Conservation (phyloP, 2,113 vertebrate genomes). For the Alosa alosa region DNA sequence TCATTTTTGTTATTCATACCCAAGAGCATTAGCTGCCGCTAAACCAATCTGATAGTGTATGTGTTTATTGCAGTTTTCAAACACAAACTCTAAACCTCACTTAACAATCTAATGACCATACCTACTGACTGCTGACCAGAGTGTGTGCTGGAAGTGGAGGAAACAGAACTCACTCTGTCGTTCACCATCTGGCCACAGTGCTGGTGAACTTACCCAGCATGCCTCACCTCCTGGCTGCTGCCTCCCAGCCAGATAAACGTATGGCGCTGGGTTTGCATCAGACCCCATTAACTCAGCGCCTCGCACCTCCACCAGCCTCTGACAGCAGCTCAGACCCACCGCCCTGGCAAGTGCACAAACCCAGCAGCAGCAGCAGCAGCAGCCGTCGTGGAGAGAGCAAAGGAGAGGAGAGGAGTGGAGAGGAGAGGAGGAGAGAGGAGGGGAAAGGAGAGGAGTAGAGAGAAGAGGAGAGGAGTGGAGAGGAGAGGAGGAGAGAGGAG, state of each 20-base stretch:
- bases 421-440: background rate
- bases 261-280: constrained; percentile 1
- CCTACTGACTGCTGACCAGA: background rate
- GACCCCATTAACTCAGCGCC: background rate
- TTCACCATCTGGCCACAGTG: background rate
- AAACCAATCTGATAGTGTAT: background rate
- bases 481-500: too few relatives aligned
- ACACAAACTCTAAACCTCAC: background rate
- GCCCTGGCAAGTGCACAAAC: background rate
- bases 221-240: background rate
- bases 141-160: background rate
- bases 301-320: background rate
- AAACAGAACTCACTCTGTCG: background rate
- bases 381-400: background rate
- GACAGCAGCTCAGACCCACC: background rate
- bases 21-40: too few relatives aligned
- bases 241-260: background rate
- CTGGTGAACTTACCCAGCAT: background rate
- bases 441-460: background rate
- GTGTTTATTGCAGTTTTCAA: background rate
- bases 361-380: background rate
- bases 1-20: too few relatives aligned
- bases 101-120: background rate
- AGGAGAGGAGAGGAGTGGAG: background rate
- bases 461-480: background rate